These are phyloP conservation scores for Drosophila austrosaltans DNA, from an alignment of 2,888 invertebrate species.

Conservation along the genomic window DNA sequence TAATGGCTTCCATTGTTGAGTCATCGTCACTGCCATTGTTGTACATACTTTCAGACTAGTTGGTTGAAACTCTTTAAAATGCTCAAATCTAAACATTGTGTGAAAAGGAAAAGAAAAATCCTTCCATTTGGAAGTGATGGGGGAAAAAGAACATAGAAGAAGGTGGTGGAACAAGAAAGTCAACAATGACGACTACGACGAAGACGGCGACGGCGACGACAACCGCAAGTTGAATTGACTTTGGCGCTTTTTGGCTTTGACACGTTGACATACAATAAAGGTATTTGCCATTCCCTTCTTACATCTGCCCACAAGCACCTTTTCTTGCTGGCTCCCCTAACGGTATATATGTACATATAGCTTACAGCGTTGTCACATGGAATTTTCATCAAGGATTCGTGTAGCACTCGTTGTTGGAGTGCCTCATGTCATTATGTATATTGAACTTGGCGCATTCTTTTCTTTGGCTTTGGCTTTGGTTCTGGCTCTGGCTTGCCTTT, in stretches of 20 bases:
- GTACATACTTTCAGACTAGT: constrained; percentile 30
- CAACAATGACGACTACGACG: background rate
- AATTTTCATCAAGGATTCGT: constrained; percentile 65
- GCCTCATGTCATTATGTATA: constrained; percentile 74
- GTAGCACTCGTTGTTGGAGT: constrained; percentile 51
- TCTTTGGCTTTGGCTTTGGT: constrained; percentile 20
- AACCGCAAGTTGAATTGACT: constrained; percentile 77
- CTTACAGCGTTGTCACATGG: constrained; percentile 74
- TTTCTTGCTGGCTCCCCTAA: background rate
- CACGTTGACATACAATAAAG: constrained; percentile 77
- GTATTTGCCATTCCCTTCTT: constrained; percentile 56
- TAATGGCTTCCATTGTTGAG: constrained; percentile 36
- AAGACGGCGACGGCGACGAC: constrained; percentile 23
- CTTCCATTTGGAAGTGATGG: background rate
- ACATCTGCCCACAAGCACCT: background rate
- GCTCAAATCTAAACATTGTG: constrained; percentile 2
- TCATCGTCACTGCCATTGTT: constrained; percentile 7
- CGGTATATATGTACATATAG: constrained; percentile 42
- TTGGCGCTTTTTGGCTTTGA: constrained; percentile 76
- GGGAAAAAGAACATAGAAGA: constrained; percentile 17
- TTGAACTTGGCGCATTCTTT: constrained; percentile 54
- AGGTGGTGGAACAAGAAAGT: background rate
- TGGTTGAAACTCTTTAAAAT: constrained; percentile 3
- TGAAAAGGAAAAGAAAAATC: background rate
- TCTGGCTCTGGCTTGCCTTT: constrained; percentile 38